Evolutionary conservation across 1,140 invertebrate species (phyloP), one percentile per base, ranked within the genome.

Genomic region (Ericerus pela): DNA sequence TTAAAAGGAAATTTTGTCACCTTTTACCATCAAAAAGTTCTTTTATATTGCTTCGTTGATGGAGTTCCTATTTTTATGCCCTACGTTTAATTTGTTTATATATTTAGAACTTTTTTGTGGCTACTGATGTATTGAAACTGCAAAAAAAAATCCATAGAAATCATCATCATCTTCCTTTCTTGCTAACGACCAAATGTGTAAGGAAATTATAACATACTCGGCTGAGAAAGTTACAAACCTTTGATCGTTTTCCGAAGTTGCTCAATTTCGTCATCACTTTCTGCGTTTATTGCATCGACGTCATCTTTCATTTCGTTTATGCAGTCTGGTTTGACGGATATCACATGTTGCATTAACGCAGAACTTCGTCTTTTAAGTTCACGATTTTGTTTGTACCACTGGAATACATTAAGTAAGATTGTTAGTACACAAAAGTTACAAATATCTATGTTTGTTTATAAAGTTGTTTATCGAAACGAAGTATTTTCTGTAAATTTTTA

Each of bases 381-480:
- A 27, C 79, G 76, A 61, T 84, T 84, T 69, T 84, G 77, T 60
- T 79, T 78, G 68, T 84, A 84, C 82, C 82, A 84, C 69, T 82
- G 69, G 1, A 74, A 62, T 72, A 59, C 60, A 16, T 33, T 33
- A n/a, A 33, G 8, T 33, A 33, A 10, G n/a, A 10, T 33, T 33
- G n/a, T 33, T 33, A 33, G 8, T 33, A 33, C n/a, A n/a, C n/a
- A n/a, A n/a, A n/a, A n/a, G n/a, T n/a, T n/a, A n/a, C n/a, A n/a
- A n/a, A n/a, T n/a, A n/a, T n/a, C n/a, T n/a, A n/a, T n/a, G n/a
- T n/a, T n/a, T n/a, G n/a, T n/a, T n/a, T n/a, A n/a, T n/a, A n/a
- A n/a, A n/a, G n/a, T n/a, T n/a, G n/a, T n/a, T n/a, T n/a, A n/a
- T n/a, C n/a, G n/a, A n/a, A n/a, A n/a, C n/a, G n/a, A n/a, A n/a